Percentiles rank a stretch among this genome's conserved stretches.
phyloP scores from a whole-genome alignment of 1,140 invertebrate species.

The Bactericera cockerelli region DNA sequence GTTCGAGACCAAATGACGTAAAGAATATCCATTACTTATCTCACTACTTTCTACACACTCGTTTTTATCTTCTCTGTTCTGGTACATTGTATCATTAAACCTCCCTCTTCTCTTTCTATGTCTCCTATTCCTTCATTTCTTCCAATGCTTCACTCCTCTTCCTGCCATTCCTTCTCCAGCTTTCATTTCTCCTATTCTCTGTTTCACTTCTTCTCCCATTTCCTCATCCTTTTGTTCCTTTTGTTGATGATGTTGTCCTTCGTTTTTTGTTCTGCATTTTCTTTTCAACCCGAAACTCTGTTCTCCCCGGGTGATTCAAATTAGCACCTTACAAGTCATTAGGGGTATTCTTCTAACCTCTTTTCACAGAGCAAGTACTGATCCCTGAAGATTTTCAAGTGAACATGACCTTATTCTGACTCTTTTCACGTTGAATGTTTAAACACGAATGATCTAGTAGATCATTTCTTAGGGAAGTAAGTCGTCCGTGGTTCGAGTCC shows the following conservation, averaged over 20 bases:
- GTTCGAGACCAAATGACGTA: no score
- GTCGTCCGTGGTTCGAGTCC: no score
- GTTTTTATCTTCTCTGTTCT: neutral
- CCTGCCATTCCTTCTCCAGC: neutral
- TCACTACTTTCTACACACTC: conserved; percentile 10
- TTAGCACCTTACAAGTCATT: conserved; percentile 6
- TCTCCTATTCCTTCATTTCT: no score
- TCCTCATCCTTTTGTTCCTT: conserved; percentile 7
- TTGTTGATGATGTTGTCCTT: conserved; percentile 14
- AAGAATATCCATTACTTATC: no score
- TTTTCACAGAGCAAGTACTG: no score
- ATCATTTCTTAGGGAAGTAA: no score
- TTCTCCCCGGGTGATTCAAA: neutral
- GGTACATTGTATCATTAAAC: neutral
- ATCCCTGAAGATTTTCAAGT: no score
- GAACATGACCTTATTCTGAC: no score
- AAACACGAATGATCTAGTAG: no score
- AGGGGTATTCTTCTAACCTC: no score
- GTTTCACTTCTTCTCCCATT: neutral
- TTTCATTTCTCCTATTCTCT: neutral
- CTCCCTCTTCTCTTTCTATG: no score
- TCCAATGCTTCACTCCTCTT: neutral
- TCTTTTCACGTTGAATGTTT: no score
- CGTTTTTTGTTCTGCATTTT: neutral
- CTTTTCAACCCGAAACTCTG: conserved; percentile 1